Evolutionary conservation across 2,113 vertebrate genomes (phyloP).

Genomic region (Heteronetta atricapilla): DNA sequence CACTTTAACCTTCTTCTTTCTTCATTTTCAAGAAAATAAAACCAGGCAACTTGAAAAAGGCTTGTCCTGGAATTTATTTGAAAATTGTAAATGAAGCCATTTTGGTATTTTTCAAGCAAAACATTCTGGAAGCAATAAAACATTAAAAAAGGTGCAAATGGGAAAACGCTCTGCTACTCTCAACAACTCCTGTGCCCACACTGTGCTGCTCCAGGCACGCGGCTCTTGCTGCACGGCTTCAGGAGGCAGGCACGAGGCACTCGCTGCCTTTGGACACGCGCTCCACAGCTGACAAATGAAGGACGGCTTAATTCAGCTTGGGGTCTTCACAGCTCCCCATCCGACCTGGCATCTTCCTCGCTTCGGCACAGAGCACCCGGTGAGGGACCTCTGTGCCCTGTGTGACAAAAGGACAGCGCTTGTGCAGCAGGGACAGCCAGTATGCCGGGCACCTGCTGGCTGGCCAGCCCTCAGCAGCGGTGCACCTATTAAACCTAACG

Average conservation of each 20-base stretch:
- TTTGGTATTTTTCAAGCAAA: not conserved
- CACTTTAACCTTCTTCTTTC: not conserved
- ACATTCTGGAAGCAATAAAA: not conserved
- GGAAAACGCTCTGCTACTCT: not conserved
- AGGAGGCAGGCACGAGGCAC: accelerated
- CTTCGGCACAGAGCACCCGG: accelerated
- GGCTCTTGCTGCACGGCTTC: accelerated
- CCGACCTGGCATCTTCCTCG: not conserved
- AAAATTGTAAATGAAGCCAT: not conserved
- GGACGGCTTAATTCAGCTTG: not conserved
- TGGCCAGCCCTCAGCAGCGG: not conserved
- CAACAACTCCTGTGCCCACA: not conserved
- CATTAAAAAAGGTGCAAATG: not conserved
- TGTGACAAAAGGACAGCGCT: not conserved
- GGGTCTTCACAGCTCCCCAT: not conserved
- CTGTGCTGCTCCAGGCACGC: not conserved
- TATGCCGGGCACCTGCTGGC: not conserved
- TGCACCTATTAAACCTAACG: not conserved
- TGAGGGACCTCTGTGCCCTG: not conserved
- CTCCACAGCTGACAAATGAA: accelerated
- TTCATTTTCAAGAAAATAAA: not conserved
- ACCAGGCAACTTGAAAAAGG: not conserved
- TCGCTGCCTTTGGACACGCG: accelerated
- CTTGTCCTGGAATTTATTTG: not conserved
- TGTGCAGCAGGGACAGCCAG: not conserved